Evolutionary conservation across 2,888 invertebrate genomes (phyloP).

Genomic region (Drosophila basisetae): DNA sequence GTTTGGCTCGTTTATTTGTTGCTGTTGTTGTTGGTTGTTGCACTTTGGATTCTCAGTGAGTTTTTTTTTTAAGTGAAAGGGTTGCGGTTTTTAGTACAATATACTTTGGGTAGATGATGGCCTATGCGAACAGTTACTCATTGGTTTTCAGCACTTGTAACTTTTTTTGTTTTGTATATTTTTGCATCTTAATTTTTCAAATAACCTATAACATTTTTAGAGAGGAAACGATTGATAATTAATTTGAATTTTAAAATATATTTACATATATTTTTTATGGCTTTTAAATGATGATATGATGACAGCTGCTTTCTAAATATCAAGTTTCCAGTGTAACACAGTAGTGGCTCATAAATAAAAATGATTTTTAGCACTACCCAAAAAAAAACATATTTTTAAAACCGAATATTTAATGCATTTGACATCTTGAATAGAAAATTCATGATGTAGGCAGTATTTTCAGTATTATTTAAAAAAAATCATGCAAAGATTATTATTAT

Average conservation of each 20-base stretch:
- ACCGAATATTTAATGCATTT: background rate
- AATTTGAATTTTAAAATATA: background rate
- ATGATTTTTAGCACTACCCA: background rate
- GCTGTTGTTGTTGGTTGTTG: constrained; percentile 34
- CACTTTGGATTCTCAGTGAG: constrained; percentile 62
- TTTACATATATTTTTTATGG: background rate
- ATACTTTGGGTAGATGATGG: constrained; percentile 31
- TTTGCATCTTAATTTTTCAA: constrained; percentile 7
- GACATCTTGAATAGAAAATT: background rate
- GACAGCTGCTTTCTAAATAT: background rate
- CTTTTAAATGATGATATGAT: background rate
- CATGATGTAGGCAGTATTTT: background rate
- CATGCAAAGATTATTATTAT: too few relatives aligned
- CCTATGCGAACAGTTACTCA: constrained; percentile 17
- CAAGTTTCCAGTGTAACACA: background rate
- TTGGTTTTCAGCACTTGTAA: constrained; percentile 1
- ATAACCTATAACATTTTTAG: background rate
- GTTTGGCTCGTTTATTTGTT: constrained; percentile 53
- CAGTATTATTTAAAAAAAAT: too few relatives aligned
- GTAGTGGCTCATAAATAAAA: background rate
- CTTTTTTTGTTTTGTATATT: constrained; percentile 13
- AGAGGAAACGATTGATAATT: background rate
- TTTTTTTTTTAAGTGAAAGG: constrained; percentile 72
- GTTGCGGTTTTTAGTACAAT: constrained; percentile 60
- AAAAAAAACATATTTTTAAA: background rate